These are phyloP conservation scores for Cydia strobilella DNA, from an alignment of 1,140 invertebrate genomes.

Conservation along the genomic window DNA sequence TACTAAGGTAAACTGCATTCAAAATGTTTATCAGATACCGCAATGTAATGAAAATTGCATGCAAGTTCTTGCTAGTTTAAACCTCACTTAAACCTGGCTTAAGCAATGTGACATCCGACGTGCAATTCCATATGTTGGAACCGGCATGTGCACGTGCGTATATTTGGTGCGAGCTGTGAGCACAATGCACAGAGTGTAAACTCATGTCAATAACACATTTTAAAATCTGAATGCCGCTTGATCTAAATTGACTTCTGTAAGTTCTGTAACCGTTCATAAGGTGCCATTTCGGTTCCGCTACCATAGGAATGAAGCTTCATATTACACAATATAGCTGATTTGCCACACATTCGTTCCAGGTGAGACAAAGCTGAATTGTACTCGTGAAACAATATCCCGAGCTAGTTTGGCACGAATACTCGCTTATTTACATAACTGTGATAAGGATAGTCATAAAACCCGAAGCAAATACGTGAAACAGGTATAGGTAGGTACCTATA, in stretches of 20 bases:
- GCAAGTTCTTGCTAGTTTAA: too few species aligned
- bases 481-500: background rate
- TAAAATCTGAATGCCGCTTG: too few species aligned
- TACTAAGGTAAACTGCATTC: too few species aligned
- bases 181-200: too few species aligned
- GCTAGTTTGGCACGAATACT: slow-evolving; percentile 1
- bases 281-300: background rate
- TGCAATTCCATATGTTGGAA: too few species aligned
- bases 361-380: slow-evolving; percentile 13
- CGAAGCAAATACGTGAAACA: slow-evolving; percentile 7
- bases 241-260: background rate
- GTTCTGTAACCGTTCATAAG: background rate
- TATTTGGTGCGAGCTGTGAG: too few species aligned
- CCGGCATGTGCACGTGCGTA: too few species aligned
- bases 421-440: slow-evolving; percentile 27
- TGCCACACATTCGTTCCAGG: slow-evolving; percentile 21
- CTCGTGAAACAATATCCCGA: slow-evolving; percentile 17
- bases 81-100: too few species aligned
- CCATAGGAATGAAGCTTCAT: background rate
- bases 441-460: slow-evolving; percentile 21
- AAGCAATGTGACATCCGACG: too few species aligned
- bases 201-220: too few species aligned
- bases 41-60: too few species aligned
- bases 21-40: too few species aligned
- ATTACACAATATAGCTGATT: slow-evolving; percentile 26